These are phyloP conservation scores for Thrips palmi DNA, from an alignment of 1,140 invertebrate species.

Conservation along the genomic window DNA sequence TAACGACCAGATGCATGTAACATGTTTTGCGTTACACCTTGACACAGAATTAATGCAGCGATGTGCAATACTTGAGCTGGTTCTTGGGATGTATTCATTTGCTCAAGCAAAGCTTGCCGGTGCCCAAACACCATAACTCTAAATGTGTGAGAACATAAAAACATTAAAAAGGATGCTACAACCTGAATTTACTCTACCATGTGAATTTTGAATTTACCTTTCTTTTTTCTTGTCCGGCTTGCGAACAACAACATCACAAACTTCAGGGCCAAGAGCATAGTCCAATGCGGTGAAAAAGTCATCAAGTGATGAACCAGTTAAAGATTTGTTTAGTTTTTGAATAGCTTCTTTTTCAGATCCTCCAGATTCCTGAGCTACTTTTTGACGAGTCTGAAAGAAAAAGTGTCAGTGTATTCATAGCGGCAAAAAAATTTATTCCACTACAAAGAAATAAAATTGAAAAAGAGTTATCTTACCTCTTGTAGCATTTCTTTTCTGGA, in stretches of 20 bases:
- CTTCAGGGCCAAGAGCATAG: slow-evolving; percentile 36
- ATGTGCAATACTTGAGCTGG: slow-evolving; percentile 72
- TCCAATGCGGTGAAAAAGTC: slow-evolving; percentile 61
- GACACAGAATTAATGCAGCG: slow-evolving; percentile 61
- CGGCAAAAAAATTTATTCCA: not conserved
- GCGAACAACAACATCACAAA: slow-evolving; percentile 64
- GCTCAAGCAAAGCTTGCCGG: slow-evolving; percentile 58
- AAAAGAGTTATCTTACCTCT: slow-evolving; percentile 22
- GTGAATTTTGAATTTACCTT: slow-evolving; percentile 24
- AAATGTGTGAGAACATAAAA: slow-evolving; percentile 1
- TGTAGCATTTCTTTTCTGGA: slow-evolving; percentile 20
- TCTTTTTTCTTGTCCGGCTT: slow-evolving; percentile 82
- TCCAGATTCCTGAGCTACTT: slow-evolving; percentile 34
- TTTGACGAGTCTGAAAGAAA: slow-evolving; percentile 26
- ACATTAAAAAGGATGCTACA: not conserved
- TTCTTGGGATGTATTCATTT: slow-evolving; percentile 52
- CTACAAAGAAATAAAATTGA: not conserved
- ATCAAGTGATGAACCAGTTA: slow-evolving; percentile 40
- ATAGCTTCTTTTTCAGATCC: slow-evolving; percentile 42
- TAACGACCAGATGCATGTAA: slow-evolving; percentile 82
- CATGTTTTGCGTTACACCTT: slow-evolving; percentile 55
- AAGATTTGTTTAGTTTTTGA: slow-evolving; percentile 36
- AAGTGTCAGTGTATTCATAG: not conserved
- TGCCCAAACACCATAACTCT: slow-evolving; percentile 24
- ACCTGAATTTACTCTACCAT: not conserved